Evolutionary conservation across 2,797 vertebrate species (phyloP), one percentile per base, ranked within the genome.

Genomic region (Chromis chromis): DNA sequence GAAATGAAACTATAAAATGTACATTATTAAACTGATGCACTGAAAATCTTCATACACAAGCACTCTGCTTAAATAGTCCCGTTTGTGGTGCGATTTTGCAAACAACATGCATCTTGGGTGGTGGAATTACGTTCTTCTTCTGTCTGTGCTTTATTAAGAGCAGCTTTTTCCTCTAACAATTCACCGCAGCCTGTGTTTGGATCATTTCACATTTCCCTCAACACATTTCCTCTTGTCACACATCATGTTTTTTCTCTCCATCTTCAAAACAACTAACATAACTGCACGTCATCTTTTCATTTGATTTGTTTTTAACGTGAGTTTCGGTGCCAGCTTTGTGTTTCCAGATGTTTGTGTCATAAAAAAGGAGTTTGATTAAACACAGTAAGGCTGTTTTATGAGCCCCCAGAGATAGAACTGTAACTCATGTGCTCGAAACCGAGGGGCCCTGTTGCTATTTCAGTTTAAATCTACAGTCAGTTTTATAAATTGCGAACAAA

Each of bases 191-290:
- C 16, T 8, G 42, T 31, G 33, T 64, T 81, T 59, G 39, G 52
- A 71, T 67, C 44, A 8, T 68, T 65, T 59, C 60, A 74, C 52
- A 55, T 61, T 62, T 78, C 50, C 74, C 21, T 40, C 19, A 22
- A 52, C 71, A 62, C 65, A 3, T 57, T 67, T 67, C 53, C 21
- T 42, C 28, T 76, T 12, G 22, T 86, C 19, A 6, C 65, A 66
- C 72, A 66, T 54, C 44, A 67, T 64, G 48, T 64, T 72, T 70
- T 52, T 28, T 28, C 46, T 39, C 44, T 52, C 46, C 48, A 56
- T 71, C 60, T 65, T 85, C 19, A 55, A 17, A 77, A 66, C 21
- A 22, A 79, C 70, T 84, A 79, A 84, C 75, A 65, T 12, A 9
- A 65, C 57, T 50, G 78, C 80, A 87, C 33, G 27, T 24, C 49